These are phyloP conservation scores for Sitta europaea DNA, from an alignment of 2,113 vertebrate species.

Conservation along the genomic window DNA sequence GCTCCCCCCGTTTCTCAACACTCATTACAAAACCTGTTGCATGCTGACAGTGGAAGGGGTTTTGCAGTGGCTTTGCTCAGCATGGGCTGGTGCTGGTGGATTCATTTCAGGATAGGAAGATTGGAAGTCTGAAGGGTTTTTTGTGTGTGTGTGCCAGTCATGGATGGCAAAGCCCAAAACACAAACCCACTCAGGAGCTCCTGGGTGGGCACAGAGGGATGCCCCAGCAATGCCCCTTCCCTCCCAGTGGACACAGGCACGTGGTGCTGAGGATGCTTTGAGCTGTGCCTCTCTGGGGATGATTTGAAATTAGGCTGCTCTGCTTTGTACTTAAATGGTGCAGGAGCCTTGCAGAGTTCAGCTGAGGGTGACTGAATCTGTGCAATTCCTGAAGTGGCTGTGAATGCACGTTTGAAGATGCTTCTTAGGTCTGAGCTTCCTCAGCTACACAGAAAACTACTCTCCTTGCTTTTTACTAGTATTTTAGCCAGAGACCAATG, in stretches of 20 bases:
- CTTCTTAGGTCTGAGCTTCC: not conserved
- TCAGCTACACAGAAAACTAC: not conserved
- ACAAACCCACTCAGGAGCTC: not conserved
- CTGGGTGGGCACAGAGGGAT: not conserved
- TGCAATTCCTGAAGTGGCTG: not conserved
- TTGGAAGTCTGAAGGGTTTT: not conserved
- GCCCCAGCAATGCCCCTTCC: not conserved
- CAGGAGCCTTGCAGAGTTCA: not conserved
- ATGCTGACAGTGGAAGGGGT: not conserved
- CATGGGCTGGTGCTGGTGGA: not conserved
- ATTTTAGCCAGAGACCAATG: not conserved
- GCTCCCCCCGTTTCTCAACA: accelerated
- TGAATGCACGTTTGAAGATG: not conserved
- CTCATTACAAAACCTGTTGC: not conserved
- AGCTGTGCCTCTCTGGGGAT: not conserved
- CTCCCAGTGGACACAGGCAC: not conserved
- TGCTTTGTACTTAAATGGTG: not conserved
- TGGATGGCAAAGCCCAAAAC: not conserved
- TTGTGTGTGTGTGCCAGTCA: not conserved
- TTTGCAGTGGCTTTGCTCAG: not conserved
- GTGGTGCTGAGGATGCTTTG: not conserved
- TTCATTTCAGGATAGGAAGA: not conserved
- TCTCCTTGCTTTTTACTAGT: not conserved
- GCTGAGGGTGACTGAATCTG: not conserved
- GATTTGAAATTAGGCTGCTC: not conserved